Evolutionary conservation across 2,113 vertebrate genomes (phyloP).

Genomic region (Tragelaphus scriptus): DNA sequence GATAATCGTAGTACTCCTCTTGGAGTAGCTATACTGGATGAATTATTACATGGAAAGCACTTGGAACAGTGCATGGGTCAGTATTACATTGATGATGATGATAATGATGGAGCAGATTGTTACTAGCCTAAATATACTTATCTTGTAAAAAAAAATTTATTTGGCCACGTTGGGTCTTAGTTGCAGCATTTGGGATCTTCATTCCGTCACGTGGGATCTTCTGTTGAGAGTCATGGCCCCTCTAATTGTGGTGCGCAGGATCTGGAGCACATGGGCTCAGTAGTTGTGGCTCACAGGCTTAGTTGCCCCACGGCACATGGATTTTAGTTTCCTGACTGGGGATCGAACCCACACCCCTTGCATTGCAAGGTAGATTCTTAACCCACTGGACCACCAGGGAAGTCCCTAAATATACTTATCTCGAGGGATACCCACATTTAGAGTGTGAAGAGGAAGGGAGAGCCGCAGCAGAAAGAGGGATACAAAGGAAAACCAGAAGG

Average conservation of each 20-base stretch:
- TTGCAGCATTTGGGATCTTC: background rate
- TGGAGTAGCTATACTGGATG: background rate
- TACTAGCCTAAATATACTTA: background rate
- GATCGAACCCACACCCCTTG: background rate
- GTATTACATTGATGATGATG: accelerated
- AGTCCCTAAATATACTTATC: background rate
- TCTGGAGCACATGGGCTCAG: background rate
- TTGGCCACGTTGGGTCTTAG: background rate
- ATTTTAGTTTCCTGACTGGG: background rate
- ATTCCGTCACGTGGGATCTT: background rate
- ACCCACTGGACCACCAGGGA: background rate
- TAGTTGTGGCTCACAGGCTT: background rate
- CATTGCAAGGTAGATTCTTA: background rate
- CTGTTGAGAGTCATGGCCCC: background rate
- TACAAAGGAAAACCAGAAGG: background rate
- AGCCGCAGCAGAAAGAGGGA: background rate
- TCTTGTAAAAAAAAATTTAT: background rate
- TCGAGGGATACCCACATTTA: background rate
- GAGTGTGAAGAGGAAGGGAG: background rate
- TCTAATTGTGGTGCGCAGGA: background rate
- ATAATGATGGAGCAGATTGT: background rate
- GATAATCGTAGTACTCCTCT: background rate
- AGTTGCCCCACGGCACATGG: background rate
- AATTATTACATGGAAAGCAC: background rate
- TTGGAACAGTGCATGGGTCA: background rate